Conservation (phyloP, 2,888 invertebrate genomes). For the Cephus rjabovi region DNA sequence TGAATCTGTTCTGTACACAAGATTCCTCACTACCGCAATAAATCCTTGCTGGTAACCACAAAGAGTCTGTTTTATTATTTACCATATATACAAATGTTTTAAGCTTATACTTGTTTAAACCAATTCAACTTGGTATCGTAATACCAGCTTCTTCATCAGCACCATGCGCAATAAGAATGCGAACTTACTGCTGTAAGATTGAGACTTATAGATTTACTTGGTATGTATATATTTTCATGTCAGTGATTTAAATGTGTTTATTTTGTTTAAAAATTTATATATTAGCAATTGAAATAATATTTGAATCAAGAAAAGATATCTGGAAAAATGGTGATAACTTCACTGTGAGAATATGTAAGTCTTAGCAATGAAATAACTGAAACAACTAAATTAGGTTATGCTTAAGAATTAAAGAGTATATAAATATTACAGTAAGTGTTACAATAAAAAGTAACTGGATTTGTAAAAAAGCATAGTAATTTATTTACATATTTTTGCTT, state of each 20-base stretch:
- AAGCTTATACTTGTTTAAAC: neutral
- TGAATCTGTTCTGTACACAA: neutral
- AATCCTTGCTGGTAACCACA: constrained; percentile 52
- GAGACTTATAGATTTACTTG: neutral
- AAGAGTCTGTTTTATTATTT: constrained; percentile 18
- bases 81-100: neutral
- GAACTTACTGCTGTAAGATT: neutral
- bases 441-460: neutral
- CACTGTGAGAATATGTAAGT: neutral
- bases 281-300: neutral
- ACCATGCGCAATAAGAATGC: neutral
- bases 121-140: neutral
- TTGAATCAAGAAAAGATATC: neutral
- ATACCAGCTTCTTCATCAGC: neutral
- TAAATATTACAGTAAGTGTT: neutral
- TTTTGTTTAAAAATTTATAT: neutral
- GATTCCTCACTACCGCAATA: constrained; percentile 38
- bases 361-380: neutral
- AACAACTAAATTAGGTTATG: neutral
- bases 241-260: neutral
- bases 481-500: constrained; percentile 33
- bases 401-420: neutral
- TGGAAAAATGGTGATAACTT: neutral
- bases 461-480: constrained; percentile 25
- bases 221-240: neutral